phyloP scores from a whole-genome alignment of 2,888 invertebrate genomes.

The Drosophila parthenogenetica region DNA sequence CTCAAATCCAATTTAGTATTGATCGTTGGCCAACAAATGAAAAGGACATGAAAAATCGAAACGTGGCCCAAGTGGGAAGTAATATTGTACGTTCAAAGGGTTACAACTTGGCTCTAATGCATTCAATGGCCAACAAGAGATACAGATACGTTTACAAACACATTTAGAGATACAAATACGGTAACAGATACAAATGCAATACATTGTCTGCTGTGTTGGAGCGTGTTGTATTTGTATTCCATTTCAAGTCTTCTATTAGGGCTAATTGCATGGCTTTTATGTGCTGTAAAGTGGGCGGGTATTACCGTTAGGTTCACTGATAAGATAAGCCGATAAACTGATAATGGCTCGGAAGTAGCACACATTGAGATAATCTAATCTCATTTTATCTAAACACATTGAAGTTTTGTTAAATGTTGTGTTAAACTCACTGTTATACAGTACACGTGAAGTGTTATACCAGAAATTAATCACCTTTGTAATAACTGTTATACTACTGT shows the following conservation, averaged over 20 bases:
- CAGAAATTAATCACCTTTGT: not conserved
- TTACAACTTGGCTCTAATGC: slow-evolving; percentile 33
- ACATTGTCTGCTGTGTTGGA: not conserved
- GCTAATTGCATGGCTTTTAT: slow-evolving; percentile 15
- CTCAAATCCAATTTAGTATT: slow-evolving; percentile 77
- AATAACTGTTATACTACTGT: slow-evolving; percentile 13
- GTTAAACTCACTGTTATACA: slow-evolving; percentile 25
- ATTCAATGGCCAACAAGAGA: slow-evolving; percentile 26
- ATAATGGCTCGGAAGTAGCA: slow-evolving; percentile 2
- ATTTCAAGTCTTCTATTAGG: slow-evolving; percentile 1
- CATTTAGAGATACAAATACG: not conserved
- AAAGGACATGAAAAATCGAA: slow-evolving; percentile 62
- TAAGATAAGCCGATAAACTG: slow-evolving; percentile 58
- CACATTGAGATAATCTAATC: slow-evolving; percentile 7
- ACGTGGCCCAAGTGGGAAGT: slow-evolving; percentile 3
- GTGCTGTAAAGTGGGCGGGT: slow-evolving; percentile 42
- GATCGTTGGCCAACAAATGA: slow-evolving; percentile 56
- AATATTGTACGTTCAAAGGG: slow-evolving; percentile 24
- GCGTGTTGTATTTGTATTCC: not conserved
- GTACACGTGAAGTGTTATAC: not conserved
- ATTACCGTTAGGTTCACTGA: slow-evolving; percentile 48
- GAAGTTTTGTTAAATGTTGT: not conserved
- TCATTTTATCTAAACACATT: slow-evolving; percentile 5
- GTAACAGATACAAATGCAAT: slow-evolving; percentile 12
- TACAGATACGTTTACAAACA: slow-evolving; percentile 1